Evolutionary conservation across 2,797 vertebrate genomes (phyloP).

Genomic region (Echiichthys vipera): DNA sequence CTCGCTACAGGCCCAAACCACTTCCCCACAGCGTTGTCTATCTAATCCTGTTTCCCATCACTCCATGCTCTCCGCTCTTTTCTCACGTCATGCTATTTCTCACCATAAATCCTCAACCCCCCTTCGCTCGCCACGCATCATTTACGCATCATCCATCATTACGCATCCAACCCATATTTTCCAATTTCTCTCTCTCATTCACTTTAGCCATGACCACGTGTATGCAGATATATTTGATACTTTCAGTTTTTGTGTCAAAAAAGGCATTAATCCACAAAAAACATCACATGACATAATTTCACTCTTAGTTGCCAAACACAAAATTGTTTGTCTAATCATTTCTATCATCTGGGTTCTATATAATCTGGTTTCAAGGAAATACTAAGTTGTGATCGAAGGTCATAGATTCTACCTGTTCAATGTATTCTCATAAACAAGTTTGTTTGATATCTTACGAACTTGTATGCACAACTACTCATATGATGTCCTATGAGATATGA

Average conservation of each 20-base stretch:
- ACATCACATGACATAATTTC: too few relatives aligned
- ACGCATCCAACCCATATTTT: conserved; percentile 26
- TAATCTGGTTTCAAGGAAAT: neutral
- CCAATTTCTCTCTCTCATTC: conserved; percentile 8
- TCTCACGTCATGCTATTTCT: conserved; percentile 61
- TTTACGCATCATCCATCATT: too few relatives aligned
- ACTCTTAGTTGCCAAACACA: neutral
- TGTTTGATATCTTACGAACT: too few relatives aligned
- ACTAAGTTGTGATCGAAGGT: neutral
- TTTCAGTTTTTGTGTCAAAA: neutral
- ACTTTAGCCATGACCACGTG: conserved; percentile 11
- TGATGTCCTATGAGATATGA: too few relatives aligned
- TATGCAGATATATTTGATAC: conserved; percentile 29
- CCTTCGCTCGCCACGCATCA: conserved; percentile 49
- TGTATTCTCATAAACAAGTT: too few relatives aligned
- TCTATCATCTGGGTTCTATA: neutral
- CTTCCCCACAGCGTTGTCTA: conserved; percentile 57
- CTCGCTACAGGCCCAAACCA: conserved; percentile 55
- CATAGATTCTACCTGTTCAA: neutral
- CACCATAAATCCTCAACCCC: conserved; percentile 47
- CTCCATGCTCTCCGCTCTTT: conserved; percentile 49
- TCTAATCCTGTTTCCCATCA: conserved; percentile 78
- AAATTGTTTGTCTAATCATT: neutral
- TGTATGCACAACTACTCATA: too few relatives aligned
- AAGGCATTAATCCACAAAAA: neutral